phyloP scores from a whole-genome alignment of 1,140 invertebrate genomes.

The Heliconius congener region DNA sequence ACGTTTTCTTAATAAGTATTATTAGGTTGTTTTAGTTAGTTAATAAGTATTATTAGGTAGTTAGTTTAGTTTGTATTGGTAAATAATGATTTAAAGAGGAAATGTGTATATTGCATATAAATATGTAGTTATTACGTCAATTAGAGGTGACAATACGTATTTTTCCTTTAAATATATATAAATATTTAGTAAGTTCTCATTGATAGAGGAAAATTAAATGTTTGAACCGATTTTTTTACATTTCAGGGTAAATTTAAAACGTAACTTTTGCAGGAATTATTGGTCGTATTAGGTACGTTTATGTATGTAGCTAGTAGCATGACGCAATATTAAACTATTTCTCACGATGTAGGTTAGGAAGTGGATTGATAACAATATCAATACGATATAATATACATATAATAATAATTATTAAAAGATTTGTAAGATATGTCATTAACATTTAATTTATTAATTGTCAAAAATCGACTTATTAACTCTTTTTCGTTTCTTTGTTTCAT shows the following conservation, averaged over 20 bases:
- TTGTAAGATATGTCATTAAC: not conserved
- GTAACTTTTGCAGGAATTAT: not conserved
- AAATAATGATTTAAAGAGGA: not conserved
- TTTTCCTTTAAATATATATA: not conserved
- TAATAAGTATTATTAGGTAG: too few species aligned
- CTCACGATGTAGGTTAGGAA: constrained; percentile 26
- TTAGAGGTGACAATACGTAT: not conserved
- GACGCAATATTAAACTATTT: constrained; percentile 20
- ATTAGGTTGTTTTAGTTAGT: not conserved
- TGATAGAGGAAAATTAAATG: not conserved
- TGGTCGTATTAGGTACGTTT: not conserved
- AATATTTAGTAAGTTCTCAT: not conserved
- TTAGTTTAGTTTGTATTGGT: not conserved
- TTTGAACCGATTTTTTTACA: not conserved
- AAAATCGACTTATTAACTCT: not conserved
- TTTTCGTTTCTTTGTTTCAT: constrained; percentile 20
- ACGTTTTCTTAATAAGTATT: too few species aligned
- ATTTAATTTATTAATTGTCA: not conserved
- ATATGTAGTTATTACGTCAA: not conserved
- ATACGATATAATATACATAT: not conserved
- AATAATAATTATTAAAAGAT: not conserved
- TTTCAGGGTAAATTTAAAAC: not conserved
- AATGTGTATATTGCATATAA: not conserved
- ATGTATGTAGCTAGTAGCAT: not conserved
- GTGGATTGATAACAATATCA: constrained; percentile 17